Evolutionary conservation across 2,797 vertebrate genomes (phyloP).

Genomic region (Chaetophractus vellerosus): DNA sequence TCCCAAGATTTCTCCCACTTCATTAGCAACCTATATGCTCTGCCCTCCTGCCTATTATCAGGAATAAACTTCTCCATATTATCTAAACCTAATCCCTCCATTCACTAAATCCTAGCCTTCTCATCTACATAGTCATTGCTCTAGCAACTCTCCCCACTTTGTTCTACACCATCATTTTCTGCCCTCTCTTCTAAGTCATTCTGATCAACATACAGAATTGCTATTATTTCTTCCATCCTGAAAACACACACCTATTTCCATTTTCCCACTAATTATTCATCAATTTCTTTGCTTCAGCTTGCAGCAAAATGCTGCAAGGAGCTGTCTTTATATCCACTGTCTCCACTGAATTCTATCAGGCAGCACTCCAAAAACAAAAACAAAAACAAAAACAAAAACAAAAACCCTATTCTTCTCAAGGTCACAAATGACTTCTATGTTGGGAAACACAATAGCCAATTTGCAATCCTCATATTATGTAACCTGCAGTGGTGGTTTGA

Average conservation of each 20-base stretch:
- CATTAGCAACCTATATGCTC: background rate
- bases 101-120: background rate
- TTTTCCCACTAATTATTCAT: background rate
- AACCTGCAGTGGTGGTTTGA: background rate
- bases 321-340: background rate
- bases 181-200: background rate
- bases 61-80: background rate
- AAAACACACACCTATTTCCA: background rate
- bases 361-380: background rate
- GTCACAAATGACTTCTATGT: background rate
- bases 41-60: background rate
- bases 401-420: background rate
- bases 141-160: background rate
- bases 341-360: background rate
- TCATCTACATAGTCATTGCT: background rate
- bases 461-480: background rate
- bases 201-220: background rate
- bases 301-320: background rate
- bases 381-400: no score
- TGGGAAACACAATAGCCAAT: background rate
- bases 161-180: background rate
- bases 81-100: background rate
- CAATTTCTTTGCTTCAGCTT: background rate
- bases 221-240: background rate
- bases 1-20: conserved; percentile 2